phyloP scores from a whole-genome alignment of 2,888 invertebrate genomes.

The Ochropacha duplaris region DNA sequence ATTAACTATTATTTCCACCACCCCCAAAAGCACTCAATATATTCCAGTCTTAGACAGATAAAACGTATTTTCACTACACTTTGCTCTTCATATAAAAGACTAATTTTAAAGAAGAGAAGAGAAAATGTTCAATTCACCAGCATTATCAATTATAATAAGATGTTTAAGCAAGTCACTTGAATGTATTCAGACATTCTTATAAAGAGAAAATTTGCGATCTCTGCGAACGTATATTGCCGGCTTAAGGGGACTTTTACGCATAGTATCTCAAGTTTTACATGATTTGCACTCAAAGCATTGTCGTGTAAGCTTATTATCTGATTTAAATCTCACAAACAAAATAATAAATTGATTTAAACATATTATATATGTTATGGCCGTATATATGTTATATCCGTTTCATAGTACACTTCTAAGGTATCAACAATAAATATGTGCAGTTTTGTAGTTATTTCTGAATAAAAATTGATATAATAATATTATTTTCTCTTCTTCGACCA shows the following conservation, averaged over 20 bases:
- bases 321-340: neutral
- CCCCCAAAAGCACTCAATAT: neutral
- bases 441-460: too few relatives aligned
- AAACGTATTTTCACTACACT: neutral
- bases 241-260: neutral
- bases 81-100: neutral
- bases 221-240: neutral
- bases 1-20: too few relatives aligned
- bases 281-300: slow-evolving; percentile 1
- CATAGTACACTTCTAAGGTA: too few relatives aligned
- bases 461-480: too few relatives aligned
- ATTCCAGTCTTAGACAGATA: neutral
- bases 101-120: neutral
- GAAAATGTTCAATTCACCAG: slow-evolving; percentile 1
- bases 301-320: slow-evolving; percentile 3
- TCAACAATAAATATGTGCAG: too few relatives aligned
- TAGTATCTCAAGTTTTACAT: neutral
- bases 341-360: neutral
- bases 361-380: too few relatives aligned
- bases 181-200: slow-evolving; percentile 1
- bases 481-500: too few relatives aligned
- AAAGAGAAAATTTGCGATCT: slow-evolving; percentile 2
- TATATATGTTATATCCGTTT: too few relatives aligned
- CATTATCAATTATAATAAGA: slow-evolving; percentile 1
- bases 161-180: slow-evolving; percentile 2